A percentile compares a stretch with the other conserved stretches of the same genome.
Conservation (phyloP, 2,797 vertebrate genomes). For the Harpagifer antarcticus region DNA sequence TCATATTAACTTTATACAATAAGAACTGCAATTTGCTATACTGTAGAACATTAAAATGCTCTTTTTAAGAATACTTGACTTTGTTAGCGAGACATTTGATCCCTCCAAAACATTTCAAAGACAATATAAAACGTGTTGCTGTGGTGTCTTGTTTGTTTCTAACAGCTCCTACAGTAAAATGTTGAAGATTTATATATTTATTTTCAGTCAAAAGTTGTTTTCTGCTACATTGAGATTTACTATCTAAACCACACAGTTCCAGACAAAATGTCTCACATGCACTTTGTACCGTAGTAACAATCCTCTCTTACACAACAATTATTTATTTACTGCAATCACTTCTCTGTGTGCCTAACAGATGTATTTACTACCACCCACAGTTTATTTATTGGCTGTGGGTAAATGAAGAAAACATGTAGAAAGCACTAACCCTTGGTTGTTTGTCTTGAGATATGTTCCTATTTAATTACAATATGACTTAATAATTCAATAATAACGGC, state of each 20-base stretch:
- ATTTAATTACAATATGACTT: slow-evolving; percentile 13
- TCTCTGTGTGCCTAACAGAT: background rate
- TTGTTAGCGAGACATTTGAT: background rate
- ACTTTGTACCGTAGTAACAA: slow-evolving; percentile 6
- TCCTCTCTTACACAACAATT: slow-evolving; percentile 13
- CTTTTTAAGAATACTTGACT: slow-evolving; percentile 7
- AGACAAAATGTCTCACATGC: slow-evolving; percentile 8
- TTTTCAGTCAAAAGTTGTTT: background rate
- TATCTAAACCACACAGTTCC: slow-evolving; percentile 21
- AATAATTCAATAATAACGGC: slow-evolving; percentile 5
- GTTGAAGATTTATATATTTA: slow-evolving; percentile 2
- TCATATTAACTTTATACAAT: slow-evolving; percentile 12
- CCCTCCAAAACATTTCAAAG: background rate
- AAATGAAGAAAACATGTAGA: slow-evolving; percentile 12
- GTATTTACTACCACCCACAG: slow-evolving; percentile 17
- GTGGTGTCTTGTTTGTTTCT: background rate
- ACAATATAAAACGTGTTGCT: background rate
- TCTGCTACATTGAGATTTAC: slow-evolving; percentile 20
- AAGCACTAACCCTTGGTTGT: slow-evolving; percentile 3
- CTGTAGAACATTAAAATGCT: background rate
- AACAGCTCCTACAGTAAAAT: slow-evolving; percentile 14
- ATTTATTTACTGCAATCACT: slow-evolving; percentile 8
- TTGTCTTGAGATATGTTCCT: slow-evolving; percentile 7
- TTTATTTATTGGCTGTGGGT: slow-evolving; percentile 23
- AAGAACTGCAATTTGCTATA: slow-evolving; percentile 12